Evolutionary conservation across 2,888 invertebrate genomes (phyloP).

Genomic region (Spisula solida): DNA sequence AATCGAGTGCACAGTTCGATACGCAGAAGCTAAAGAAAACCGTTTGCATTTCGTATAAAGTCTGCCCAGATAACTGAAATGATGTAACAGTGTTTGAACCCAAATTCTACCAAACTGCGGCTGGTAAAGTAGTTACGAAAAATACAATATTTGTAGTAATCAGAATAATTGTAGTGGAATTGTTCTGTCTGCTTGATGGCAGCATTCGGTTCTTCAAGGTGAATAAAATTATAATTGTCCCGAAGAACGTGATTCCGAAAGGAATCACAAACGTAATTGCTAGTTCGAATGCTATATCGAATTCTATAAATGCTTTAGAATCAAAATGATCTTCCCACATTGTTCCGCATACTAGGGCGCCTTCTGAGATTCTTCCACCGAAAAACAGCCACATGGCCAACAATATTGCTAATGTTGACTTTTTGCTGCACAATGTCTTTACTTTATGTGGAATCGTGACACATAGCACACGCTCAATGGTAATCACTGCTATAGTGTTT

Average conservation of each 20-base stretch:
- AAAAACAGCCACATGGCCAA: background rate
- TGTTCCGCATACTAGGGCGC: too few species aligned
- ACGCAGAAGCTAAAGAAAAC: background rate
- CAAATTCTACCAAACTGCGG: background rate
- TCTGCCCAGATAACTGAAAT: background rate
- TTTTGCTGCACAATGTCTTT: background rate
- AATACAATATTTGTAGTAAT: background rate
- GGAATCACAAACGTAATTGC: background rate
- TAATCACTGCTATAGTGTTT: background rate
- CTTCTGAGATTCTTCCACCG: too few species aligned
- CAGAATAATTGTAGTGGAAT: background rate
- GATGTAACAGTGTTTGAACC: background rate
- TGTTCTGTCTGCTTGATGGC: background rate
- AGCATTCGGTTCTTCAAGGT: background rate
- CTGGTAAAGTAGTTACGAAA: background rate
- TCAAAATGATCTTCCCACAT: too few species aligned
- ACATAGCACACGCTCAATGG: background rate
- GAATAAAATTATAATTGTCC: background rate
- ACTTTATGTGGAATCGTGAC: background rate
- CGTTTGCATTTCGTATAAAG: background rate
- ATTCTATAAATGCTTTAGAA: too few species aligned
- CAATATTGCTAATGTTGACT: background rate
- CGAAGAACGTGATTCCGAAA: background rate
- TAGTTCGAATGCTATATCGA: too few species aligned
- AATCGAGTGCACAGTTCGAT: background rate